Evolutionary conservation across 2,888 invertebrate species (phyloP), one percentile per base, ranked within the genome.

Genomic region (Microplitis manilae): DNA sequence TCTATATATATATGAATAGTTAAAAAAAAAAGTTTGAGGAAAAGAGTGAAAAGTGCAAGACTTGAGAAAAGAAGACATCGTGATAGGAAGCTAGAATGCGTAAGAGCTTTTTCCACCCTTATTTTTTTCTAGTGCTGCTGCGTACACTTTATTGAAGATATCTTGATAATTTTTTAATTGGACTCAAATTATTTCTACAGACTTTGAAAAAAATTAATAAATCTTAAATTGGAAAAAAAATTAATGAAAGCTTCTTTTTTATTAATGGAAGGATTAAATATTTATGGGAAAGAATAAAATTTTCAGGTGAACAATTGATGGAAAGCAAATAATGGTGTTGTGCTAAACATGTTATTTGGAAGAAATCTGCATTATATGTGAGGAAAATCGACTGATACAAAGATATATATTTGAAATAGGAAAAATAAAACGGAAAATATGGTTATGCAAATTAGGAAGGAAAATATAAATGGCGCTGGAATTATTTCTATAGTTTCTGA

Each of bases 401-500:
- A 4, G 30, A 4, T 30, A 2, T 50, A 8, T 50, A 50, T 50
- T 50, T 9, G 4, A 50, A 50, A 50, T 50, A 9, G 6, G 30
- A 15, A 6, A 8, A n/a, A 38, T 38, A 61, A 70, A 70, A 59
- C 9, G n/a, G 20, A 61, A 30, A 38, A 71, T 15, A 13, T 38
- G 61, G 65, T 50, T 76, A 65, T 67, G 81, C 76, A 50, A 79
- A 69, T 62, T 68, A 79, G 80, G 76, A 80, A 81, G 81, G 64
- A 68, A 38, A 15, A 61, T 38, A 9, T 17, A 17, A n/a, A n/a
- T 65, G 20, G 20, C 69, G 62, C 69, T 64, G 30, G 38, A 39
- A 13, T 40, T 61, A 67, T 81, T 82, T 78, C 82, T 77, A 79
- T 75, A 61, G 70, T 39, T 77, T 82, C 85, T 87, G 82, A 13